phyloP scores from a whole-genome alignment of 2,888 invertebrate species.

The Bellardia bayeri region DNA sequence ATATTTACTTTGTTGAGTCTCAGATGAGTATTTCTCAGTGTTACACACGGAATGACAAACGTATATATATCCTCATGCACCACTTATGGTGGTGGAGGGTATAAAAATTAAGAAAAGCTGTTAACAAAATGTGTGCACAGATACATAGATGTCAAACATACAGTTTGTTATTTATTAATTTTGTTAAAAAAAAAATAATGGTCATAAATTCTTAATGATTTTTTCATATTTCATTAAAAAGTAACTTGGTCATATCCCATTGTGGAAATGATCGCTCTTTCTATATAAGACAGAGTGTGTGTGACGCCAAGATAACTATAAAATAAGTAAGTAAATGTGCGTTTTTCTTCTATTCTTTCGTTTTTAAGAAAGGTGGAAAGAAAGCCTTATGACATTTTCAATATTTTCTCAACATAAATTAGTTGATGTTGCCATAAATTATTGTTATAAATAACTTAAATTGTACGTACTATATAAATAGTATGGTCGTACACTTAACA shows the following conservation, averaged over 20 bases:
- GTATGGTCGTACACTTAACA: slow-evolving; percentile 12
- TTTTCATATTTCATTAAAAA: slow-evolving; percentile 47
- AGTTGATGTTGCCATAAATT: slow-evolving; percentile 70
- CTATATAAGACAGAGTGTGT: background rate
- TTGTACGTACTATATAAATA: slow-evolving; percentile 9
- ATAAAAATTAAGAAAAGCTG: slow-evolving; percentile 31
- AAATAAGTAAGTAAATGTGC: background rate
- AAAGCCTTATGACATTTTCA: slow-evolving; percentile 67
- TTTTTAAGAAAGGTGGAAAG: slow-evolving; percentile 9
- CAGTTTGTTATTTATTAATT: slow-evolving; percentile 55
- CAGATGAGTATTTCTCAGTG: too few relatives aligned
- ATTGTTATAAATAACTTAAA: slow-evolving; percentile 64
- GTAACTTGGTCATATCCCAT: slow-evolving; percentile 28
- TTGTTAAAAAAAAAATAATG: slow-evolving; percentile 46
- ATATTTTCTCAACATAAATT: slow-evolving; percentile 71
- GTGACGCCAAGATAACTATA: background rate
- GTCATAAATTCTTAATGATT: slow-evolving; percentile 61
- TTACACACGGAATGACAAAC: background rate
- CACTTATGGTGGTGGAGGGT: too few relatives aligned
- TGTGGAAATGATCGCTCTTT: background rate
- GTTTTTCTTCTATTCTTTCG: background rate
- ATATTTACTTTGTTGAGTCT: too few relatives aligned
- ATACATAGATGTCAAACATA: slow-evolving; percentile 7
- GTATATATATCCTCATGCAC: too few relatives aligned
- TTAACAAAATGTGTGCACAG: slow-evolving; percentile 51